Conservation (phyloP, 2,888 invertebrate species). For the Protodeltote pygarga region DNA sequence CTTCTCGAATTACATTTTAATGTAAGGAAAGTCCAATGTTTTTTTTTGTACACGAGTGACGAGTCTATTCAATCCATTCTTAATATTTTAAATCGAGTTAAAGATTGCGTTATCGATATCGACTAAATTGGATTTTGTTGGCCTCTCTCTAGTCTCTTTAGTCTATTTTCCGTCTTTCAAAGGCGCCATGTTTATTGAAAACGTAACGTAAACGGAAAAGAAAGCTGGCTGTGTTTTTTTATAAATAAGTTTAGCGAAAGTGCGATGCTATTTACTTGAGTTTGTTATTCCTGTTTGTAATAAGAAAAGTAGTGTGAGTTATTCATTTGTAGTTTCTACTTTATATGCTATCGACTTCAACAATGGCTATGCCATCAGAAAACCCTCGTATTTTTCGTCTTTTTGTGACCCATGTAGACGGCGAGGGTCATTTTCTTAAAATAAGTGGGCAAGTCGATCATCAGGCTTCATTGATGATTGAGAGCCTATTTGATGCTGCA, state of each 20-base stretch:
- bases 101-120: too few relatives aligned
- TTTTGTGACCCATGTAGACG: conserved; percentile 90
- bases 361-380: conserved; percentile 74
- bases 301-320: conserved; percentile 67
- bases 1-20: too few relatives aligned
- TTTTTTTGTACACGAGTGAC: too few relatives aligned
- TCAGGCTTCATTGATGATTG: conserved; percentile 84
- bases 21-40: too few relatives aligned
- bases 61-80: too few relatives aligned
- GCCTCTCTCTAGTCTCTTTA: too few relatives aligned
- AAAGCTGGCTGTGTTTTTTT: conserved; percentile 75
- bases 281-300: conserved; percentile 42
- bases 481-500: conserved; percentile 78
- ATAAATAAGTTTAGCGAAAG: conserved; percentile 54
- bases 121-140: too few relatives aligned
- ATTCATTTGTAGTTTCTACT: conserved; percentile 36
- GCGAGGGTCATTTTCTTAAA: conserved; percentile 89
- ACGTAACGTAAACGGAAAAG: conserved; percentile 82
- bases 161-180: too few relatives aligned
- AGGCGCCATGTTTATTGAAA: conserved; percentile 79
- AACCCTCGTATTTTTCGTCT: conserved; percentile 74
- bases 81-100: too few relatives aligned
- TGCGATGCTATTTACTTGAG: conserved; percentile 54
- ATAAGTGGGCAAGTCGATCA: conserved; percentile 91
- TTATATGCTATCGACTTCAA: conserved; percentile 33